Conservation (phyloP, 92 coral and sea anemone genomes). For the Galaxea fascicularis region DNA sequence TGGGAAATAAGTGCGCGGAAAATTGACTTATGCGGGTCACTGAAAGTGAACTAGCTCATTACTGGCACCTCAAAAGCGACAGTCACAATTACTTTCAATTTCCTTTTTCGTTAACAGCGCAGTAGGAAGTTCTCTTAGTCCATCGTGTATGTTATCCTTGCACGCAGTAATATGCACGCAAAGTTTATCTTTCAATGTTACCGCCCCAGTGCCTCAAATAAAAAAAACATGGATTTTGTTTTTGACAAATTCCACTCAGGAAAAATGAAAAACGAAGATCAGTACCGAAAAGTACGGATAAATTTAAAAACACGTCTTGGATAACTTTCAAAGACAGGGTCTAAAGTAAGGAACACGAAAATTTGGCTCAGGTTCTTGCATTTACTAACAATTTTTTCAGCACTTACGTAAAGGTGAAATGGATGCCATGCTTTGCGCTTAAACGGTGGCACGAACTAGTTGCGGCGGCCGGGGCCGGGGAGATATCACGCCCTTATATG, state of each 20-base stretch:
- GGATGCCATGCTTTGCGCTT: no score
- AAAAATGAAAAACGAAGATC: neutral
- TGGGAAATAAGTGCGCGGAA: neutral
- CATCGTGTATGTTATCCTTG: neutral
- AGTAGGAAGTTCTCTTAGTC: slow-evolving; percentile 4
- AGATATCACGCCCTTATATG: no score
- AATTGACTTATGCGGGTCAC: slow-evolving; percentile 1
- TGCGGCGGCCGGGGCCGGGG: no score
- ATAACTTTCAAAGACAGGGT: no score
- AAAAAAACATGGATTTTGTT: neutral
- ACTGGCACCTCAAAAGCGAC: slow-evolving; percentile 4
- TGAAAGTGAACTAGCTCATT: neutral
- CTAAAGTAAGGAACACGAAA: no score
- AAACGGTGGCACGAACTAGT: no score
- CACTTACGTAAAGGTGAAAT: no score
- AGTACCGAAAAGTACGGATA: neutral
- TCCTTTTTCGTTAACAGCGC: slow-evolving; percentile 20
- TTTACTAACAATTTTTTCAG: no score
- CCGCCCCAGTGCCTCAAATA: neutral
- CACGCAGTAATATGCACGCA: slow-evolving; percentile 4
- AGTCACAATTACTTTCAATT: neutral
- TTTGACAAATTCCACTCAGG: neutral
- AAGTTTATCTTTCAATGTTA: neutral
- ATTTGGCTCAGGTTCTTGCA: no score
- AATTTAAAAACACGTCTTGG: no score